Conservation (phyloP, 2,888 invertebrate genomes). For the Lasioglossum pauxillum region DNA sequence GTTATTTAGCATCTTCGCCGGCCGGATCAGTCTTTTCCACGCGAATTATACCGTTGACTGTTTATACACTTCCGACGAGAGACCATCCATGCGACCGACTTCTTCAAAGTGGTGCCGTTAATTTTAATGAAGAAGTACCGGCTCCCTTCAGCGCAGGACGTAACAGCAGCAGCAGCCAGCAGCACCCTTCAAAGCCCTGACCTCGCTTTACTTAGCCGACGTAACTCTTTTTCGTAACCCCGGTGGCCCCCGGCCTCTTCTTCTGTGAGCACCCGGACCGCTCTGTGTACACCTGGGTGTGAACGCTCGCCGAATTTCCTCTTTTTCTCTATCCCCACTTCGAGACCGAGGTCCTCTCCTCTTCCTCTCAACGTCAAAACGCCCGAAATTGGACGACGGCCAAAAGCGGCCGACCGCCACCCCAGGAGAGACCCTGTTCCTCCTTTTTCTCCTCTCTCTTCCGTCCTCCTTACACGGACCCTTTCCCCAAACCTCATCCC, state of each 20-base stretch:
- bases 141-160: constrained; percentile 59
- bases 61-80: constrained; percentile 65
- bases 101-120: constrained; percentile 52
- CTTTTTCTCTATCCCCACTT: constrained; percentile 26
- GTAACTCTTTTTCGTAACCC: constrained; percentile 67
- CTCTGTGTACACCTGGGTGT: constrained; percentile 53
- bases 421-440: constrained; percentile 35
- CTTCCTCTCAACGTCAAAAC: constrained; percentile 62
- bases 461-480: constrained; percentile 10
- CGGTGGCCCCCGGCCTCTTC: not conserved
- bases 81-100: constrained; percentile 52
- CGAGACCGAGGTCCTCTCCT: constrained; percentile 24
- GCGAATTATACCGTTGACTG: constrained; percentile 59
- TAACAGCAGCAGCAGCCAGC: constrained; percentile 2
- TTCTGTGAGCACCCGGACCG: not conserved
- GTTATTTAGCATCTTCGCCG: constrained; percentile 42
- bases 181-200: constrained; percentile 58
- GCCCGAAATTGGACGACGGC: constrained; percentile 76
- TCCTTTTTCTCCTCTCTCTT: constrained; percentile 38
- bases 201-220: constrained; percentile 67
- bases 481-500: not conserved
- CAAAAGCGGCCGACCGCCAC: constrained; percentile 65
- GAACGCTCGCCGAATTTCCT: constrained; percentile 53
- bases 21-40: constrained; percentile 52
- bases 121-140: constrained; percentile 66